phyloP scores from a whole-genome alignment of 2,113 vertebrate genomes.

The Cricetomys ansorgei region DNA sequence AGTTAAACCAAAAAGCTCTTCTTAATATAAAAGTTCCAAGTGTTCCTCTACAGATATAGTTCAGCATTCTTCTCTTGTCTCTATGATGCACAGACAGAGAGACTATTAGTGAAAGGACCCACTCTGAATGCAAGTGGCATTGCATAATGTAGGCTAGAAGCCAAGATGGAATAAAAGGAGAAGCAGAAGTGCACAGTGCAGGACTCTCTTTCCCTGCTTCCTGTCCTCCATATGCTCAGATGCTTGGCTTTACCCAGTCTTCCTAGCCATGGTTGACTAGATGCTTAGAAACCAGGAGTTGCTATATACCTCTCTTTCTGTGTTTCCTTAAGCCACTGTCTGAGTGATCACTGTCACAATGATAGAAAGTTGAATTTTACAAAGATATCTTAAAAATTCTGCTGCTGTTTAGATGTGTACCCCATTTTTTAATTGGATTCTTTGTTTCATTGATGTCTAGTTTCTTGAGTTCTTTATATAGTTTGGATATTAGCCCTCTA shows the following conservation, averaged over 20 bases:
- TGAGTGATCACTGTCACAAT: background rate
- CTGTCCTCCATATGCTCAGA: background rate
- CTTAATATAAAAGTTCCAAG: too few species aligned
- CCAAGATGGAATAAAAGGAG: background rate
- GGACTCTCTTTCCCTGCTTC: background rate
- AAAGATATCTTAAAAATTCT: background rate
- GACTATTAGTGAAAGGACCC: background rate
- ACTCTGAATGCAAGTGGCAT: too few species aligned
- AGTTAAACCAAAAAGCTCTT: too few species aligned
- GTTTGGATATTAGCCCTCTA: too few species aligned
- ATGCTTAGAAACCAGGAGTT: background rate
- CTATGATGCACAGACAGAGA: background rate
- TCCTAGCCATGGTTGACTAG: background rate
- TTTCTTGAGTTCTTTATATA: too few species aligned
- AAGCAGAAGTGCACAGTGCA: background rate
- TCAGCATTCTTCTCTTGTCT: background rate
- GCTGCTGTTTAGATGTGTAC: too few species aligned
- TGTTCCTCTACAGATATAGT: too few species aligned
- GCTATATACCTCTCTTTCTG: background rate
- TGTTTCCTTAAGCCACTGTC: too few species aligned
- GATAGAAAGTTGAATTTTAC: background rate
- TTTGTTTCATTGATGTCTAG: too few species aligned
- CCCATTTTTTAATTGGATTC: too few species aligned
- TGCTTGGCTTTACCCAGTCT: background rate
- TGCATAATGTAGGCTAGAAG: background rate